Base-by-base conservation (phyloP, 2,113 vertebrate genomes). In the Grammomys dolichurus region DNA sequence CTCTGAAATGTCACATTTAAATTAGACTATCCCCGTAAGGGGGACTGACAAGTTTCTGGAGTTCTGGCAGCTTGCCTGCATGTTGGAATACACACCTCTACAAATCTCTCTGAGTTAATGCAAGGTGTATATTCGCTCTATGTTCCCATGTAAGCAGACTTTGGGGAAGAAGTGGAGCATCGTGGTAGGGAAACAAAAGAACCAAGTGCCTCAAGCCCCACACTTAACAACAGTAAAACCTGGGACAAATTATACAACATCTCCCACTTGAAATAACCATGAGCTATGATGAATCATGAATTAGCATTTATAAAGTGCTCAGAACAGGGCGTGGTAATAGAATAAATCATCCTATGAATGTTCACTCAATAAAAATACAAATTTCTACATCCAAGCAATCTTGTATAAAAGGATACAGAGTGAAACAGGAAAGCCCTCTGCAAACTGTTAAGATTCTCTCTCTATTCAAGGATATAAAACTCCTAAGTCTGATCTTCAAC, bases 241-340 rank as follows among this genome's bases (percentile, higher is more conserved):
- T 82, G 81, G 0, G 16, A 14, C 48, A 78, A 90, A 54, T 46
- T 90, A 76, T 43, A 31, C 28, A 85, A 16, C 54, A 75, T 28
- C 70, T 81, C 89, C 19, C 48, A n/a, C 36, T 63, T 91, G 76
- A 89, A 87, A 89, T 40, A 82, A 91, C 56, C 88, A 73, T 0
- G 22, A 33, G 22, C 75, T n/a, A 31, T 24, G 31, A 72, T 9
- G 63, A 95, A 28, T n/a, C 46, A 60, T 0, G 33, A 91, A 70
- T 36, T 84, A 51, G 43, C 43, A 13, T 73, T 20, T 85, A 46
- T 40, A 3, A 87, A 75, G 11, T 67, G 76, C 77, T 81, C 17
- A 75, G 69, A 46, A 65, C 19, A 63, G 48, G 48, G 46, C 72
- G 69, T 20, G 40, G 56, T 22, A 0, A 33, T 16, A 20, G 31